Base-by-base conservation (phyloP, 2,113 vertebrate species). In the Poecile atricapillus region DNA sequence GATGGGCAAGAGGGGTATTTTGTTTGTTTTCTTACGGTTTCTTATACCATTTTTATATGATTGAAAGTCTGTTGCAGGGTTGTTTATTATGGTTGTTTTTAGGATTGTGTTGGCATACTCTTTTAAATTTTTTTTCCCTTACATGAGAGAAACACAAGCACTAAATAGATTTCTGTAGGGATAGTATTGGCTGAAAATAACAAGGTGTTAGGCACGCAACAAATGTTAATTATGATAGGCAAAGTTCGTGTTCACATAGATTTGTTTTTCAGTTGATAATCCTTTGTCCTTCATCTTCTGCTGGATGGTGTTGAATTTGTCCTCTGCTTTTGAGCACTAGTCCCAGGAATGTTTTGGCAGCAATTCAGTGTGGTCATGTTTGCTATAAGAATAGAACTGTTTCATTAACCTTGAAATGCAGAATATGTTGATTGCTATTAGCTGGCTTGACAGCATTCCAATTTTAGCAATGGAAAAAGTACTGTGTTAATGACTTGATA, bases 321-420 rank as follows among this genome's bases (percentile, higher is more conserved):
- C 44, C 39, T 77, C 62, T 77, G 73, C 31, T 46, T 80, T 58
- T 76, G 50, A 81, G 27, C 25, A 9, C 43, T 46, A 43, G 43
- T 94, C 43, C 49, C 46, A 68, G 73, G 64, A 93, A 80, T 86
- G 78, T 71, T 90, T 96, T 95, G 93, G 94, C 89, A 94, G 41
- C 67, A 87, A 9, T 52, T 81, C 56, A 70, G 30, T 3, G 1
- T 74, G 47, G 27, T 77, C 69, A 23, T 47, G 69, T 90, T 95
- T 88, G 64, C 73, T 89, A 3, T 68, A 81, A 95, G 76, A 94
- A 58, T 84, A 93, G 89, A 91, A 84, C 85, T 80, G 73, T 71
- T 89, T 75, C 22, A 74, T 92, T 94, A 96, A 81, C 86, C 64
- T 92, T 95, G 90, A 93, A 85, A 74, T 56, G 64, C 35, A 67